These are phyloP conservation scores for Xenopus laevis DNA, from an alignment of 2,113 vertebrate species.

Conservation along the genomic window DNA sequence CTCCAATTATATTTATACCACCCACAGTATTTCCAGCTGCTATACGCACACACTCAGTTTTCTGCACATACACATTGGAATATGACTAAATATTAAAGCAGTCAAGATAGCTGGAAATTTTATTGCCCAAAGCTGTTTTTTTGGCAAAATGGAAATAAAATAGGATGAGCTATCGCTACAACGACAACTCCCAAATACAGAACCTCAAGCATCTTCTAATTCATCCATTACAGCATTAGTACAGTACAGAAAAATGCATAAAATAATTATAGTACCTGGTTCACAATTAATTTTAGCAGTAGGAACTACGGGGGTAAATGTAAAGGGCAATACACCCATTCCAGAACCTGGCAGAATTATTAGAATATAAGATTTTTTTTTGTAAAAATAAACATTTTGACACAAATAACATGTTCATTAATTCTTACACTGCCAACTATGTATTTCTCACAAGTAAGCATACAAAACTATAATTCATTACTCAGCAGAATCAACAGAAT, in stretches of 20 bases:
- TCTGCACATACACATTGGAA: no score
- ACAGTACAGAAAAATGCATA: constrained; percentile 51
- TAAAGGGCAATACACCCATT: constrained; percentile 91
- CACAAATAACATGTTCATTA: constrained; percentile 63
- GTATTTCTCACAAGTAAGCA: constrained; percentile 64
- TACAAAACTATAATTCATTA: not conserved
- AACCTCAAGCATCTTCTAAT: constrained; percentile 12
- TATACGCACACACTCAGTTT: no score
- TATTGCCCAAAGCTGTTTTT: no score
- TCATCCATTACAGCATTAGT: constrained; percentile 32
- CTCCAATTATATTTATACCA: no score
- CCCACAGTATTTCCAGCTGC: no score
- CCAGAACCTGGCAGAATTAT: constrained; percentile 88
- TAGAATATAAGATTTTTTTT: constrained; percentile 61
- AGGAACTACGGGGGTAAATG: constrained; percentile 86
- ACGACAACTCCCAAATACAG: constrained; percentile 2
- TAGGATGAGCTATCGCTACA: no score
- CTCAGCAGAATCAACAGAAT: not conserved
- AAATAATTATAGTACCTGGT: constrained; percentile 81
- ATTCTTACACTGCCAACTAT: constrained; percentile 69
- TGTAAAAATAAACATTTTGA: constrained; percentile 71
- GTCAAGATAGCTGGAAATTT: no score
- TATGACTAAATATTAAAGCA: no score
- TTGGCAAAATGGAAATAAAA: no score
- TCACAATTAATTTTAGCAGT: constrained; percentile 97